Base-by-base conservation (phyloP, 2,888 invertebrate species). In the Polydesmus complanatus region DNA sequence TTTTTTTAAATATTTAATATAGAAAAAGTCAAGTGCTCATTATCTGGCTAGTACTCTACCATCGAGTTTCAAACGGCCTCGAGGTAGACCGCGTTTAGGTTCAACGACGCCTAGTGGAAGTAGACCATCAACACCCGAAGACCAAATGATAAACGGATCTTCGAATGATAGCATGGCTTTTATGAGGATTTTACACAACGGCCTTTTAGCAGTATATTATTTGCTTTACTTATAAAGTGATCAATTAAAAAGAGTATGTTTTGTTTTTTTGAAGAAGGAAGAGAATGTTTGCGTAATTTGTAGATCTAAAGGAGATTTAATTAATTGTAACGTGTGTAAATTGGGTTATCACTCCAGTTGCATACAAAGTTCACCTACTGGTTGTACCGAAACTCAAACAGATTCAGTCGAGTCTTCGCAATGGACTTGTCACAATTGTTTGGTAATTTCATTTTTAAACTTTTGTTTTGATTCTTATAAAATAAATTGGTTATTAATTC, bases 351-450 rank as follows among this genome's bases (percentile, higher is more conserved):
- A 63, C 27, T 56, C 52, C 18, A 27, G 23, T 14, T 63, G 63
- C 48, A 18, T 61, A 18, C 57, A 63, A 26, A 50, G 58, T 11
- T 27, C 50, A 27, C 26, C 25, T 14, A 19, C 11, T 27, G 63
- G 61, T 18, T 14, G 5, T n/a, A 51, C 8, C 19, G 57, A 61
- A 21, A 25, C 61, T 14, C 37, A 62, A 21, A 25, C 27, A 18
- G 47, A n/a, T 26, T 48, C 26, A 23, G 21, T 54, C 2, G 27
- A 53, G 26, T n/a, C 48, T n/a, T 27, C 52, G 19, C 47, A 56
- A 21, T 61, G 63, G 63, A 54, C 49, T 23, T 63, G 63, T 58
- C 63, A 56, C 23, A 60, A 63, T 26, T 63, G 63, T 25, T 52
- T 27, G 50, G 59, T 59, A 58, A 22, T 50, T 56, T 3, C 19